A percentile compares a stretch with the other conserved stretches of the same genome.
Conservation (phyloP, 2,797 vertebrate genomes). For the Anableps anableps region DNA sequence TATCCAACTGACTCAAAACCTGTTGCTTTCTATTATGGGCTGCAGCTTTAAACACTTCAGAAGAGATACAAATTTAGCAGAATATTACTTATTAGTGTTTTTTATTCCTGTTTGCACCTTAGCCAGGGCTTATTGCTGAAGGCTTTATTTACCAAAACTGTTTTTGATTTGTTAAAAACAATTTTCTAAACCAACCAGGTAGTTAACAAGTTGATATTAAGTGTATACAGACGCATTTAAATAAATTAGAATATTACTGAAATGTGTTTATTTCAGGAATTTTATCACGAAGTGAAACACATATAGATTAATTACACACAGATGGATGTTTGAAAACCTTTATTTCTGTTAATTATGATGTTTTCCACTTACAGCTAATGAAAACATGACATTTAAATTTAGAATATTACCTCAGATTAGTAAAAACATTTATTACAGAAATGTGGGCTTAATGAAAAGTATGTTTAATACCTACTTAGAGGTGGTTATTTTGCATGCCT, state of each 20-base stretch:
- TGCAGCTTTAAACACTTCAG: background rate
- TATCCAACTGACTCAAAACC: background rate
- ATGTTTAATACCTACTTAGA: too few species aligned
- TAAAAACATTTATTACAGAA: too few species aligned
- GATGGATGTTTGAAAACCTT: too few species aligned
- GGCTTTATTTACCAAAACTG: background rate
- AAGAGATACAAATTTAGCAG: background rate
- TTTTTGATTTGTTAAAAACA: background rate
- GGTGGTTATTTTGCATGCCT: too few species aligned
- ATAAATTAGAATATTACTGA: background rate
- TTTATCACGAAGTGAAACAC: too few species aligned
- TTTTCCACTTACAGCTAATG: too few species aligned
- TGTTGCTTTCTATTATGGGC: background rate
- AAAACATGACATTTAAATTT: too few species aligned
- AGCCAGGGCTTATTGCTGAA: background rate
- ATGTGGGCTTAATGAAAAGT: too few species aligned
- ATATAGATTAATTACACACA: too few species aligned
- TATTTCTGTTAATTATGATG: too few species aligned
- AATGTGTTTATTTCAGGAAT: background rate
- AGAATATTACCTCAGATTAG: too few species aligned
- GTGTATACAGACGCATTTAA: background rate
- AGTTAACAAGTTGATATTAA: background rate
- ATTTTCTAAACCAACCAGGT: background rate
- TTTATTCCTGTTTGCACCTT: background rate
- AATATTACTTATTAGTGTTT: background rate